Base-by-base conservation (phyloP, 2,888 invertebrate genomes). In the Eupithecia exiguata region DNA sequence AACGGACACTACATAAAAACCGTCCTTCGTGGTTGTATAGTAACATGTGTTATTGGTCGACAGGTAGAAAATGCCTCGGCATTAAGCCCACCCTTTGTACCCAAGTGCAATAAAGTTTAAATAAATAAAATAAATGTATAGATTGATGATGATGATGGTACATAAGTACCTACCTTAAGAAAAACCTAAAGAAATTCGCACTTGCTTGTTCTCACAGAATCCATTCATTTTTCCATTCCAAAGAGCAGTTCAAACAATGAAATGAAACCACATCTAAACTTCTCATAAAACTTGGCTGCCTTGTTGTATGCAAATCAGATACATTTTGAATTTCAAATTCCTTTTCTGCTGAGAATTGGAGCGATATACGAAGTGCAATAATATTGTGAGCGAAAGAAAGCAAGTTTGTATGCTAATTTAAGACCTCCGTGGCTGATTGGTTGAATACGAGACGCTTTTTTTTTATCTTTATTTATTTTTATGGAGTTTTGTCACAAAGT, bases 311-410 rank as follows among this genome's bases (percentile, higher is more conserved):
- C 74, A 74, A 77, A 77, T 74, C 71, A 40, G 67, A 68, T 68
- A 62, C 67, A 75, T 72, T 77, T 70, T 68, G 76, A 77, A 74
- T 72, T 74, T 74, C 76, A 74, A 72, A 77, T 77, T 72, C 69
- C 72, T 72, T 75, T 72, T 72, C 69, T 75, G 53, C 75, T 75
- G 62, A 30, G 66, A 40, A 40, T 66, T 66, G 66, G 38, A 69
- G 43, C 71, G 38, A 38, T 69, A 72, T 69, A 75, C 74, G 30
- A 46, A 67, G 49, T 69, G 69, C 69, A 67, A 67, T 70, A 43
- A 14, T 62, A 70, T 62, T 65, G 65, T 38, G 68, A 68, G 58
- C 38, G 36, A 58, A 16, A 53, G 21, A 21, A 68, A 58, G 36
- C 53, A 46, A 35, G 49, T 68, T 68, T 49, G 49, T 68, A 49